A percentile compares a stretch with the other conserved stretches of the same genome.
Conservation (phyloP, 2,797 vertebrate species). For the Syndactyla subalaris region DNA sequence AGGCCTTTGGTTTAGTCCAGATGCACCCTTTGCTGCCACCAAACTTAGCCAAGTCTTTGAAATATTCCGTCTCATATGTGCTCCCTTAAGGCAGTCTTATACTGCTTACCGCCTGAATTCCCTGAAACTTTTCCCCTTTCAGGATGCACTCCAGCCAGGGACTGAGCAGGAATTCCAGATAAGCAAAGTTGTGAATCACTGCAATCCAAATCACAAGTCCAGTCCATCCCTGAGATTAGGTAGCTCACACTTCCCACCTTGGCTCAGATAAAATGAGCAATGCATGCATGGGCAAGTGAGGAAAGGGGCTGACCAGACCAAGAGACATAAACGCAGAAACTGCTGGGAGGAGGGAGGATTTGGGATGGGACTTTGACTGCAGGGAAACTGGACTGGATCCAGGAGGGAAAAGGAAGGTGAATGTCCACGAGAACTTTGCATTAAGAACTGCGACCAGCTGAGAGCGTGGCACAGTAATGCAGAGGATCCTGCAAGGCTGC, state of each 20-base stretch:
- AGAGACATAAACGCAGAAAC: neutral
- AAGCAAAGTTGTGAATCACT: neutral
- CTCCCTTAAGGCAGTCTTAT: neutral
- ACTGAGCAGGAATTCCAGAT: constrained; percentile 22
- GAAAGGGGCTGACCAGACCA: neutral
- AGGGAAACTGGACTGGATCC: neutral
- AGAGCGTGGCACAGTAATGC: neutral
- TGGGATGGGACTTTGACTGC: neutral
- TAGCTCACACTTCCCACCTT: neutral
- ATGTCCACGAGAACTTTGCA: neutral
- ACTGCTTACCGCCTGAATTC: neutral
- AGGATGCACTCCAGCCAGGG: neutral
- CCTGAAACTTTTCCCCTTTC: neutral
- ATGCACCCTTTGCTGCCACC: neutral
- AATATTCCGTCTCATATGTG: constrained; percentile 7
- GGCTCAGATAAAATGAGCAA: neutral
- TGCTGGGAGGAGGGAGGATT: neutral
- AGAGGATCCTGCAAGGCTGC: neutral
- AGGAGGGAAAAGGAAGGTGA: neutral
- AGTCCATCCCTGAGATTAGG: neutral
- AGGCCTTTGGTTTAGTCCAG: constrained; percentile 54
- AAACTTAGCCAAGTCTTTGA: constrained; percentile 58
- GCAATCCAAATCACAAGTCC: neutral
- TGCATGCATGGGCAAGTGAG: neutral
- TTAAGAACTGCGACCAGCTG: neutral